phyloP scores from a whole-genome alignment of 2,797 vertebrate species.

The Ptychadena robeensis region DNA sequence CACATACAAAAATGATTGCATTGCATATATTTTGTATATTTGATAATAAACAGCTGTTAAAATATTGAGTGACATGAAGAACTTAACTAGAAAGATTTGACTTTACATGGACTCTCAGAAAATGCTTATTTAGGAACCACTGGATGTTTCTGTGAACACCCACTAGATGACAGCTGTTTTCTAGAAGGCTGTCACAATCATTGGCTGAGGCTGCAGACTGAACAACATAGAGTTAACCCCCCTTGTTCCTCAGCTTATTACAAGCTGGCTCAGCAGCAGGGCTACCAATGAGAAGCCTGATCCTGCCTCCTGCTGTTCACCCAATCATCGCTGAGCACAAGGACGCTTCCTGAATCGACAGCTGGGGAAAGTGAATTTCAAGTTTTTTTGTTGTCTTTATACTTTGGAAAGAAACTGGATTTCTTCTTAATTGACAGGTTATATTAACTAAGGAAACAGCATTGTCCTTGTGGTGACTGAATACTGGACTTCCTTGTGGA shows the following conservation, averaged over 20 bases:
- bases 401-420: not conserved
- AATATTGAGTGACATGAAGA: too few species aligned
- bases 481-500: not conserved
- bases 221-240: slow-evolving; percentile 13
- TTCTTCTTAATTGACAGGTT: not conserved
- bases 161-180: not conserved
- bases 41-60: too few species aligned
- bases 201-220: not conserved
- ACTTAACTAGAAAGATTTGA: too few species aligned
- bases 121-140: too few species aligned
- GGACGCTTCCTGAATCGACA: slow-evolving; percentile 42
- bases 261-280: not conserved
- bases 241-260: not conserved
- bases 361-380: slow-evolving; percentile 41
- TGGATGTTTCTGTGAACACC: too few species aligned
- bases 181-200: not conserved
- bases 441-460: too few species aligned
- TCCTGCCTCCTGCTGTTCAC: not conserved
- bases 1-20: too few species aligned
- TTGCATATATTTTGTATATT: too few species aligned
- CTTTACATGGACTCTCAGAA: too few species aligned
- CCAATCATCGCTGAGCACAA: slow-evolving; percentile 18
- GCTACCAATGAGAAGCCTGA: slow-evolving; percentile 21
- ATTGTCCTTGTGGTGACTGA: not conserved
- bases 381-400: slow-evolving; percentile 43